Base-by-base conservation (phyloP, 2,113 vertebrate genomes). In the Dolichallabes microphthalmus region DNA sequence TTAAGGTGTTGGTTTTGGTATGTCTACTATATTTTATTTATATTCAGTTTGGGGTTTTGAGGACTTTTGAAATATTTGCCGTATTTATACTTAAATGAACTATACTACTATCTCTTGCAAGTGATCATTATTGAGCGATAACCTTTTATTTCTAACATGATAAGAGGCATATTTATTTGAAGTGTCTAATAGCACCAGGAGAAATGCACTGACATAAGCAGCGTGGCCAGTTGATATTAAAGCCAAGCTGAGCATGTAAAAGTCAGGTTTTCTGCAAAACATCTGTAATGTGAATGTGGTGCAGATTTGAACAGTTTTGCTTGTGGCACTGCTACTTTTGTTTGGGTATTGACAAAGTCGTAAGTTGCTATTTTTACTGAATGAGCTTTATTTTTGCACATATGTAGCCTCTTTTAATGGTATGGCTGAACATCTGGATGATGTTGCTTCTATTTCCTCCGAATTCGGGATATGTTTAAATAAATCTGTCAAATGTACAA, bases 301-400 rank as follows among this genome's bases (percentile, higher is more conserved):
- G 71, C 25, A 64, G n/a, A n/a, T 64, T 84, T n/a, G 71, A 84
- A 32, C 35, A 52, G 20, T 64, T 76, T 17, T 53, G 19, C 73
- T 27, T 30, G 45, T 74, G 77, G 69, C 58, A 25, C 9, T 27
- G 2, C 45, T 52, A 52, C 60, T 84, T 82, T 76, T 84, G 22
- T 84, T 84, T n/a, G 58, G 57, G 74, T 53, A 78, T 64, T 57
- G 45, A 55, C 66, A 64, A 84, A 63, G 13, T 35, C 57, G 55
- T 50, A 50, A 61, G 45, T 81, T 86, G 57, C 74, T 74, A 63
- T 82, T 82, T 71, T 53, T 86, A 86, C 32, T 83, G 69, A 82
- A 87, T 82, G 11, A 68, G 52, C 71, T 86, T 69, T 82, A 78
- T 83, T 83, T 86, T 82, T 85, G 64, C 78, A 82, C 69, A 85